Conservation (phyloP, 2,113 vertebrate genomes). For the Chloropsis hardwickii region DNA sequence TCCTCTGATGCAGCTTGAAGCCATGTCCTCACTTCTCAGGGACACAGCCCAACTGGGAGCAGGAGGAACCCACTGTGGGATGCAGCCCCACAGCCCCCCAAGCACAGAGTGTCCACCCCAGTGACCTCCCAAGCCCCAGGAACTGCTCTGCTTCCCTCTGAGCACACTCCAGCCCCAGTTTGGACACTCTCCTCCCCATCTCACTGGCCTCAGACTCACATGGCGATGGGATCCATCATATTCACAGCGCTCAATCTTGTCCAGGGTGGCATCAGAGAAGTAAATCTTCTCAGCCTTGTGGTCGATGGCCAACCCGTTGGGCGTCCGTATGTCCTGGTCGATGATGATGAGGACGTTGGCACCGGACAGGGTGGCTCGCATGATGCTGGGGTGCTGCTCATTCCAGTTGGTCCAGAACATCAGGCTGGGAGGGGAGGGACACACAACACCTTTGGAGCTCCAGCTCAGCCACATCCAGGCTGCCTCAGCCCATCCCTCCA, state of each 20-base stretch:
- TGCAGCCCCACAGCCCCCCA: neutral
- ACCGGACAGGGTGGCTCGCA: conserved; percentile 90
- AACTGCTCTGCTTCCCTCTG: neutral
- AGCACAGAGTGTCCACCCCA: too few species aligned
- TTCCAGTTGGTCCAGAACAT: conserved; percentile 99
- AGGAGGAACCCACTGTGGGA: accelerated
- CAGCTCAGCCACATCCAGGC: accelerated
- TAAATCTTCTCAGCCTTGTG: conserved; percentile 95
- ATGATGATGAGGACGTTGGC: conserved; percentile 92
- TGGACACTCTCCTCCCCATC: accelerated
- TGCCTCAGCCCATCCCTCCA: neutral
- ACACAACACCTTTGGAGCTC: accelerated
- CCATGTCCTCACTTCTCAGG: neutral
- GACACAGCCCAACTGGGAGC: accelerated
- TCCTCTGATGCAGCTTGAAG: neutral
- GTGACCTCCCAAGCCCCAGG: neutral
- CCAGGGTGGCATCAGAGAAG: conserved; percentile 93
- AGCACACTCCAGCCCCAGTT: accelerated
- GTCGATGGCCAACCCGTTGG: conserved; percentile 94
- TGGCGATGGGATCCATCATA: conserved; percentile 91
- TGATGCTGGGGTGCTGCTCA: conserved; percentile 94
- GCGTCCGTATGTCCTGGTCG: conserved; percentile 91
- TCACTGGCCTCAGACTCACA: conserved; percentile 71
- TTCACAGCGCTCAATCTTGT: conserved; percentile 96
- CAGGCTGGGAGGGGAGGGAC: conserved; percentile 69